Conservation (phyloP, 2,113 vertebrate species). For the Trogon surrucura region DNA sequence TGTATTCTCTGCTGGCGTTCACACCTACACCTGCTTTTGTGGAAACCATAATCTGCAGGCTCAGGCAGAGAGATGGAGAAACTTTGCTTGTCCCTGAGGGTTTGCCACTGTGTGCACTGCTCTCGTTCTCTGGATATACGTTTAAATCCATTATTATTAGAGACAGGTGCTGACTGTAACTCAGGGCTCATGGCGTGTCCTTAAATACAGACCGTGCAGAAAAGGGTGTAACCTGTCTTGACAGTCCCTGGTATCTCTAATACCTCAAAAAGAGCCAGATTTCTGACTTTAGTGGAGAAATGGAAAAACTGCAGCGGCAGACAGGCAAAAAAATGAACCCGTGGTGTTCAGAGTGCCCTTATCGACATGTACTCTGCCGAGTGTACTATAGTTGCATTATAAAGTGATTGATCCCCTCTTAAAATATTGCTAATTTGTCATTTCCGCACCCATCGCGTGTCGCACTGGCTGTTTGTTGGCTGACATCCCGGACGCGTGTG, state of each 20-base stretch:
- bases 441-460: background rate
- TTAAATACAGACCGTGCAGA: background rate
- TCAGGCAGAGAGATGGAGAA: background rate
- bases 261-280: background rate
- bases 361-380: background rate
- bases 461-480: background rate
- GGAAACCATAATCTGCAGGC: background rate
- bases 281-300: background rate
- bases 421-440: background rate
- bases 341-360: background rate
- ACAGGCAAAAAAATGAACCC: background rate
- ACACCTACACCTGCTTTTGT: background rate
- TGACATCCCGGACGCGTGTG: rapidly evolving
- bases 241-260: background rate
- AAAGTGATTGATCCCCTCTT: background rate
- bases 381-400: background rate
- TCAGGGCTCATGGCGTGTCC: background rate
- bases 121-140: background rate
- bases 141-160: background rate
- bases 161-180: background rate
- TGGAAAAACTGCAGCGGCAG: background rate
- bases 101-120: background rate
- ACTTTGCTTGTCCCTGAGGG: background rate
- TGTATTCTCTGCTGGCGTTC: background rate
- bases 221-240: background rate